A percentile compares a stretch with the other conserved stretches of the same genome.
phyloP scores from a whole-genome alignment of 1,140 invertebrate species.

The Goniozus legneri region DNA sequence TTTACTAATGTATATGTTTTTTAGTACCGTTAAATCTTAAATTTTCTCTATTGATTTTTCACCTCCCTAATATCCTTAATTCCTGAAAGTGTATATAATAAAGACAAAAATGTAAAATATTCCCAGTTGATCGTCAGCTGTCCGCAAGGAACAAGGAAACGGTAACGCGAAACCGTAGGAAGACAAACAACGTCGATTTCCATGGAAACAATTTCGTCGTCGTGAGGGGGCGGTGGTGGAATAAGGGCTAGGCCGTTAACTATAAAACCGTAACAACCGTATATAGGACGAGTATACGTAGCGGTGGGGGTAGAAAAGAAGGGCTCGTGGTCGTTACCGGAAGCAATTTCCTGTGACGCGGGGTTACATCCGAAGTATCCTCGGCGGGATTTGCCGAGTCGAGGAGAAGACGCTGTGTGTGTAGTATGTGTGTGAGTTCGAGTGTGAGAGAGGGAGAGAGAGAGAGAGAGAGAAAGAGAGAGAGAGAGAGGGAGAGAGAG shows the following conservation, averaged over 20 bases:
- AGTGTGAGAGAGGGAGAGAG: background rate
- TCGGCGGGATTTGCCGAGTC: constrained; percentile 20
- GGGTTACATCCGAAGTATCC: constrained; percentile 23
- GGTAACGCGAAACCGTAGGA: background rate
- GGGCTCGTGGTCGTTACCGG: constrained; percentile 18
- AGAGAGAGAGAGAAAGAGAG: background rate
- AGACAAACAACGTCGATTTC: background rate
- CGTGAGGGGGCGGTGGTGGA: no score
- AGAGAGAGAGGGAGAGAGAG: constrained; percentile 4
- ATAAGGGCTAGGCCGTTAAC: background rate
- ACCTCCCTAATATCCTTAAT: no score
- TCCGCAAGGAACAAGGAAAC: background rate
- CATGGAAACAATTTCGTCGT: background rate
- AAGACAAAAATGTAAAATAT: no score
- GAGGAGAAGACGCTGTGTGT: constrained; percentile 1
- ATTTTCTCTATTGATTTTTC: no score
- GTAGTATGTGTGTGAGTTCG: background rate
- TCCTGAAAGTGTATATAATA: no score
- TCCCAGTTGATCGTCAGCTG: no score
- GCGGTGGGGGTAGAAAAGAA: no score
- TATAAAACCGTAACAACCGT: background rate
- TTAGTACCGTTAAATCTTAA: no score
- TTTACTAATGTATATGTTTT: no score
- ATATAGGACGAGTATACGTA: no score
- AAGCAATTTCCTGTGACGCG: constrained; percentile 26